Percentiles rank a stretch among this genome's conserved stretches.
These are phyloP conservation scores for Plodia interpunctella DNA, from an alignment of 1,140 invertebrate genomes.

Conservation along the genomic window DNA sequence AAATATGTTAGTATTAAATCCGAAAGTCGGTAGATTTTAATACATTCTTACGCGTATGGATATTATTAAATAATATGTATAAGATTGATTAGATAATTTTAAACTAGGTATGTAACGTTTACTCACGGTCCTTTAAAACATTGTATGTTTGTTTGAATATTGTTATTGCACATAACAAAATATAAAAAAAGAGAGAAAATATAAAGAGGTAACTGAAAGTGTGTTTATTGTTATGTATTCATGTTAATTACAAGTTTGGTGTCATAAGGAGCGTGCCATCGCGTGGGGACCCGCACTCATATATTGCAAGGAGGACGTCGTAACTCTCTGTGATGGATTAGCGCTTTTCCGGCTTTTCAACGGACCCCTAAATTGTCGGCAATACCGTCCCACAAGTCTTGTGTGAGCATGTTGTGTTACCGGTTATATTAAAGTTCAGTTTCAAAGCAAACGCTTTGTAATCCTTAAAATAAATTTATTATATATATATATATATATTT, in stretches of 20 bases:
- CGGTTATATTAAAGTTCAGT: background rate
- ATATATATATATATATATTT: too few species aligned
- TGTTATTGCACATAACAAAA: too few species aligned
- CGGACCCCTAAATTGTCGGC: conserved; percentile 40
- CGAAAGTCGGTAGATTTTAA: too few species aligned
- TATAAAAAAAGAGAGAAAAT: too few species aligned
- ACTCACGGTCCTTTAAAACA: too few species aligned
- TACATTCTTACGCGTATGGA: too few species aligned
- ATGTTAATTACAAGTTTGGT: background rate
- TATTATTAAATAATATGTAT: too few species aligned
- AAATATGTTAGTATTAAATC: background rate
- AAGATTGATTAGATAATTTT: too few species aligned
- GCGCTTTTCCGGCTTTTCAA: conserved; percentile 61
- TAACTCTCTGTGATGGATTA: conserved; percentile 65
- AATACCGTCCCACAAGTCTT: background rate
- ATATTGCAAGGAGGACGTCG: conserved; percentile 39
- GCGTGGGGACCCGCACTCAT: conserved; percentile 27
- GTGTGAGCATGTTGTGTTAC: background rate
- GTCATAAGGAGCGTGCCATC: conserved; percentile 17
- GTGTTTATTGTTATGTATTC: conserved; percentile 1
- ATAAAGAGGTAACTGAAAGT: too few species aligned
- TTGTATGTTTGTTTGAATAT: too few species aligned
- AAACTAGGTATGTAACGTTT: too few species aligned
- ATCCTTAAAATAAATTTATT: too few species aligned
- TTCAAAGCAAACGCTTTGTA: background rate